Conservation (phyloP, 2,113 vertebrate genomes). For the Leuciscus idus region DNA sequence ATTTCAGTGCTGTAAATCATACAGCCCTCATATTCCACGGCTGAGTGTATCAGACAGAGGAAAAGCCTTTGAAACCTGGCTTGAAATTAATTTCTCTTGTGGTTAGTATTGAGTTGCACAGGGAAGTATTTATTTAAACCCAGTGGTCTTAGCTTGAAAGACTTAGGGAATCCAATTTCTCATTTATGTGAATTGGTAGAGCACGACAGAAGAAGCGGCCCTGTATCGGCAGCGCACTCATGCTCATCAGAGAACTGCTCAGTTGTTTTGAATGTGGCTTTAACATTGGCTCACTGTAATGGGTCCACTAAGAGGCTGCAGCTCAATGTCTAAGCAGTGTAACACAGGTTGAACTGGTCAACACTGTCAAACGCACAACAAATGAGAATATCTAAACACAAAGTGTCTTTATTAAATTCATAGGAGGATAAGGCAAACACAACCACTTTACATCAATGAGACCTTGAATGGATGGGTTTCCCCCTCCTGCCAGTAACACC, state of each 20-base stretch:
- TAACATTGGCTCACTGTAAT: background rate
- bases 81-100: slow-evolving; percentile 26
- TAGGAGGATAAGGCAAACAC: background rate
- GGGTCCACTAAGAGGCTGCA: background rate
- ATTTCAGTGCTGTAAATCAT: background rate
- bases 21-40: background rate
- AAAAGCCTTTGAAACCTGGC: slow-evolving; percentile 2
- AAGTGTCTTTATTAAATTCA: background rate
- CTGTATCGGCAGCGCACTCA: background rate
- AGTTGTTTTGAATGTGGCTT: slow-evolving; percentile 3
- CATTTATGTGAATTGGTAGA: slow-evolving; percentile 22
- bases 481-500: no score
- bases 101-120: background rate
- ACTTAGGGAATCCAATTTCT: slow-evolving; percentile 30
- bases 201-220: background rate
- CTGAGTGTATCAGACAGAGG: slow-evolving; percentile 30
- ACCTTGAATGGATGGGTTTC: no score
- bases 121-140: slow-evolving; percentile 28
- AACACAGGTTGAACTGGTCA: background rate
- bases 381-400: background rate
- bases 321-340: background rate
- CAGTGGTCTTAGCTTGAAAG: background rate
- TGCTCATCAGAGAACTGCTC: background rate
- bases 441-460: no score
- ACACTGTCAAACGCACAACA: no score